These are phyloP conservation scores for Mastomys natalensis DNA, from an alignment of 2,113 vertebrate genomes.

Conservation along the genomic window DNA sequence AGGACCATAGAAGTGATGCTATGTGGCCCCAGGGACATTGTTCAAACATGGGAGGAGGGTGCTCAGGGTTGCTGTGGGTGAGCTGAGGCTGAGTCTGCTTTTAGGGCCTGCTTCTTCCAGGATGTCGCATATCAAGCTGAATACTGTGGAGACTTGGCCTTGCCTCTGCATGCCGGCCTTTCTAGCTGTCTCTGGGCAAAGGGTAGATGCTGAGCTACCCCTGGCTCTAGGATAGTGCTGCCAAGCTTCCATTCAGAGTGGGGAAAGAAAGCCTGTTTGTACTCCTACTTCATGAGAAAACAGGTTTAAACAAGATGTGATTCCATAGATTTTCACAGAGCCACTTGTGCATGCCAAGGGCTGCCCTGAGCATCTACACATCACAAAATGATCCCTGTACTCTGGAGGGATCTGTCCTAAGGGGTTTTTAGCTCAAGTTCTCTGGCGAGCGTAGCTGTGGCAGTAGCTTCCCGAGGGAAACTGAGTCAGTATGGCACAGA, in stretches of 20 bases:
- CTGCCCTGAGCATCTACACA: background rate
- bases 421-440: background rate
- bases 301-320: background rate
- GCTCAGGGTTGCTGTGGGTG: background rate
- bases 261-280: background rate
- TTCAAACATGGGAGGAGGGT: too few species aligned
- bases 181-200: background rate
- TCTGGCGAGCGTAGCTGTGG: background rate
- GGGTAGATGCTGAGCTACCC: background rate
- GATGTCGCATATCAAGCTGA: background rate
- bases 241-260: background rate
- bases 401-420: background rate
- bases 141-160: background rate
- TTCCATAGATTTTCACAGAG: background rate
- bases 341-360: background rate
- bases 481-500: background rate
- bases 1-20: background rate
- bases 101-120: fast-evolving
- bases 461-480: background rate
- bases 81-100: background rate
- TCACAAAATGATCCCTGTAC: fast-evolving
- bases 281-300: background rate
- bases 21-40: background rate
- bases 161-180: background rate
- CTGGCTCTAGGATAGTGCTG: fast-evolving